phyloP scores from a whole-genome alignment of 2,888 invertebrate genomes.

The Drosophila testacea region DNA sequence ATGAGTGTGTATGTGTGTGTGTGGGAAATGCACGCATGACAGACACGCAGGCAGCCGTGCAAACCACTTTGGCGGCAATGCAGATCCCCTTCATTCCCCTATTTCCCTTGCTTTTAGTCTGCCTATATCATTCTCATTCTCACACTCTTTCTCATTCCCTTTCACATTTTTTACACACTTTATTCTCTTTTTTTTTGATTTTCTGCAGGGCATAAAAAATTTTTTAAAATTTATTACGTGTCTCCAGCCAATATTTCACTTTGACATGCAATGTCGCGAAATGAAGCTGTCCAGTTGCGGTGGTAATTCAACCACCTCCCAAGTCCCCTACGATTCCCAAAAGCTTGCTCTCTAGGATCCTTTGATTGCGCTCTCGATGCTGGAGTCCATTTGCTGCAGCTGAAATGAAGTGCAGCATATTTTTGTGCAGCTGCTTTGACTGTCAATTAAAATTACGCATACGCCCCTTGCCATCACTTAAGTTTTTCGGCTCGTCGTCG shows the following conservation, averaged over 20 bases:
- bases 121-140: conserved; percentile 16
- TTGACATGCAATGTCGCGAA: conserved; percentile 83
- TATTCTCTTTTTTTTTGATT: conserved; percentile 16
- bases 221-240: conserved; percentile 84
- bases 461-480: conserved; percentile 31
- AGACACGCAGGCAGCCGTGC: conserved; percentile 79
- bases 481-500: neutral
- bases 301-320: conserved; percentile 26
- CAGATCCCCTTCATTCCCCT: neutral
- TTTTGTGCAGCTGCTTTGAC: conserved; percentile 34
- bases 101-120: conserved; percentile 34
- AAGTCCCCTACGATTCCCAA: neutral
- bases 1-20: too few species aligned
- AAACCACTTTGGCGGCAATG: conserved; percentile 79
- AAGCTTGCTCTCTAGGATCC: conserved; percentile 7
- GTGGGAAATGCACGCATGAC: conserved; percentile 71
- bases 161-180: conserved; percentile 32
- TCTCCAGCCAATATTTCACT: conserved; percentile 85
- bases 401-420: conserved; percentile 58
- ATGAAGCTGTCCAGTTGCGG: conserved; percentile 83
- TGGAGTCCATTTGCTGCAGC: conserved; percentile 61
- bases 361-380: conserved; percentile 40
- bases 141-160: conserved; percentile 20
- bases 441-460: conserved; percentile 76
- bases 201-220: conserved; percentile 66